Conservation (phyloP, 2,888 invertebrate genomes). For the Desoria tigrina region DNA sequence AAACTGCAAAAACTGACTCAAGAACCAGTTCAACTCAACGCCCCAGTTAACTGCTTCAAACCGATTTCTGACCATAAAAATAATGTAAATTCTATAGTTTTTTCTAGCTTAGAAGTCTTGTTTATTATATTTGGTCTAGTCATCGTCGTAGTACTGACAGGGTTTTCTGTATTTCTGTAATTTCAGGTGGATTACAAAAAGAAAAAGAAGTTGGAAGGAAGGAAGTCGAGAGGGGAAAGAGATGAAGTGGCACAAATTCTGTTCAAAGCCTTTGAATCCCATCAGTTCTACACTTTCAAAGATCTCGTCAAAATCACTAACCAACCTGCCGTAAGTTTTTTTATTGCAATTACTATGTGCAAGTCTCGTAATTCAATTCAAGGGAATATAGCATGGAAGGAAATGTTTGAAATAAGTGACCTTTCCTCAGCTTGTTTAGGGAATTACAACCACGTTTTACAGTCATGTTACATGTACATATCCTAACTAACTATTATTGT, state of each 20-base stretch:
- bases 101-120: too few relatives aligned
- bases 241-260: not conserved
- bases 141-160: too few relatives aligned
- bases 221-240: not conserved
- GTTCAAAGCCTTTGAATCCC: not conserved
- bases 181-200: not conserved
- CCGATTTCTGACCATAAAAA: not conserved
- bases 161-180: too few relatives aligned
- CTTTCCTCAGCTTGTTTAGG: too few relatives aligned
- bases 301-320: not conserved
- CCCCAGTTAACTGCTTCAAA: not conserved
- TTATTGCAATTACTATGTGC: too few relatives aligned
- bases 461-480: too few relatives aligned
- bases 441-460: too few relatives aligned
- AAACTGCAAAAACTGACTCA: not conserved
- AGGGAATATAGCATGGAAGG: too few relatives aligned
- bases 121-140: too few relatives aligned
- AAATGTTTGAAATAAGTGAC: too few relatives aligned
- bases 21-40: not conserved
- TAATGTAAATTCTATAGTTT: conserved; percentile 1
- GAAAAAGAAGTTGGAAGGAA: not conserved
- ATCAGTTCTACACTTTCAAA: conserved; percentile 10
- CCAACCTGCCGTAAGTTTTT: conserved; percentile 1
- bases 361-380: too few relatives aligned
- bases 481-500: too few relatives aligned